These are phyloP conservation scores for Halichoerus grypus DNA, from an alignment of 2,113 vertebrate genomes.

Conservation along the genomic window DNA sequence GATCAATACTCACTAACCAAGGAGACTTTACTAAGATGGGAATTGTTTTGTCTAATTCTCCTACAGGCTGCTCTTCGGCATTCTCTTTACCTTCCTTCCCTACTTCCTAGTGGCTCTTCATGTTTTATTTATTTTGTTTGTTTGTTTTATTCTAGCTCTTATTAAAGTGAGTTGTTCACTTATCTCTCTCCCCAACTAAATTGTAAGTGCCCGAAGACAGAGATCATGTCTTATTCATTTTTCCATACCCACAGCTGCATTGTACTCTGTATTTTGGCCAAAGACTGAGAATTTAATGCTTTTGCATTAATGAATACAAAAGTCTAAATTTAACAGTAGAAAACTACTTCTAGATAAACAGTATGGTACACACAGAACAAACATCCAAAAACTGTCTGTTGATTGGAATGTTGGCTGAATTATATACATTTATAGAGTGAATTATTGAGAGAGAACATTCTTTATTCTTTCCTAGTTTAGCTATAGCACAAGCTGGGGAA, in stretches of 20 bases:
- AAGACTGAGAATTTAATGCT: background rate
- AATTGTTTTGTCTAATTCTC: background rate
- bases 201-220: background rate
- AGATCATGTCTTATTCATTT: background rate
- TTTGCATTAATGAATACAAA: slow-evolving; percentile 54
- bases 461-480: slow-evolving; percentile 26
- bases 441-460: background rate
- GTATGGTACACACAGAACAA: background rate
- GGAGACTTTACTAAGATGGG: background rate
- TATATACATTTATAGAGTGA: background rate
- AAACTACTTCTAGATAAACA: slow-evolving; percentile 49
- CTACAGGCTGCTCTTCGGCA: background rate
- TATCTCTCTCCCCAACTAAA: background rate
- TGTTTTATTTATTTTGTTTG: background rate
- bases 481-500: background rate
- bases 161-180: background rate
- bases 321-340: slow-evolving; percentile 57
- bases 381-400: slow-evolving; percentile 1
- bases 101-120: background rate
- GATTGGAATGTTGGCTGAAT: background rate
- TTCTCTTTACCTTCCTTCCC: background rate
- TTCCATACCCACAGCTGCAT: background rate
- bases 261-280: background rate
- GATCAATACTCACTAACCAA: background rate
- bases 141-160: background rate